A percentile compares a stretch with the other conserved stretches of the same genome.
Evolutionary conservation across 2,113 vertebrate species (phyloP).

Genomic region (Rhinopomastus cyanomelas): DNA sequence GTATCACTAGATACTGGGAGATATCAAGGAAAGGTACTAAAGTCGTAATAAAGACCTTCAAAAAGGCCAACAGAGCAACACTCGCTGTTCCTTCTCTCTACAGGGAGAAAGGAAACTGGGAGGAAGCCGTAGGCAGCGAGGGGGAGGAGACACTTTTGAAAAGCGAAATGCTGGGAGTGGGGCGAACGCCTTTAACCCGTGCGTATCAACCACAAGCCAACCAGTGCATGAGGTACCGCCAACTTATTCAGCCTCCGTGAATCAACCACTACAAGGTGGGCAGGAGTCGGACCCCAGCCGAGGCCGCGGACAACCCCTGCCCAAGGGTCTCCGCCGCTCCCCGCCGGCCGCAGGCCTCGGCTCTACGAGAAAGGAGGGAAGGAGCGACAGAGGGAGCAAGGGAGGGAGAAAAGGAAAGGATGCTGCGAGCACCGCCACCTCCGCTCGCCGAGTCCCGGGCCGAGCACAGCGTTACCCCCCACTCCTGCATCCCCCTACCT

Average conservation of each 20-base stretch:
- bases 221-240: background rate
- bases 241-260: background rate
- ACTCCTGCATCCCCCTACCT: background rate
- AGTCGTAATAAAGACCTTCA: background rate
- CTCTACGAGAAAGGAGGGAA: too few relatives aligned
- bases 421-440: background rate
- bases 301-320: background rate
- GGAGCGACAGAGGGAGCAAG: too few relatives aligned
- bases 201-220: background rate
- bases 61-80: background rate
- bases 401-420: background rate
- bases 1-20: accelerated
- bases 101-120: background rate
- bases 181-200: background rate
- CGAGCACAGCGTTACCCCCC: accelerated
- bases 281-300: accelerated
- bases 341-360: background rate
- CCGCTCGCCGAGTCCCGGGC: too few relatives aligned
- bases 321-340: background rate
- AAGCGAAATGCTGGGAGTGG: background rate
- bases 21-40: background rate
- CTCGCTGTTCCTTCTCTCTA: background rate
- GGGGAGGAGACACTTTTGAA: background rate
- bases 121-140: background rate
- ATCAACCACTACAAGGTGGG: background rate